Evolutionary conservation across 2,888 invertebrate genomes (phyloP), one percentile per base, ranked within the genome.

Genomic region (Diogma glabrata): DNA sequence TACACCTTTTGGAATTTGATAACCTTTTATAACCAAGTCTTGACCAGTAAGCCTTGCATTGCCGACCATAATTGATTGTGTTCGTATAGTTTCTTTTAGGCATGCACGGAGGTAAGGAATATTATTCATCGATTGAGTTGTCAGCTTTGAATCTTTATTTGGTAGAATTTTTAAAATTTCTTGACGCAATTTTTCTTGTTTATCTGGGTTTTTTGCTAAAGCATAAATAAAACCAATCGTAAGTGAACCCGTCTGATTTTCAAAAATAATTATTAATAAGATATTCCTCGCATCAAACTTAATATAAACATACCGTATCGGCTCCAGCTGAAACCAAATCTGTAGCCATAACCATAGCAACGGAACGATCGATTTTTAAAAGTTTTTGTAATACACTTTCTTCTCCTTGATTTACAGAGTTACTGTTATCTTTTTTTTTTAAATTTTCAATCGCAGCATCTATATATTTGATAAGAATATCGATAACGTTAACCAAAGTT

Each of bases 311-410:
- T 67, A 86, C 81, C 52, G 81, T 82, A 60, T 83, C 82, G 45
- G 82, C 74, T 54, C 82, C 82, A 51, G 79, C 81, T 28, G 75
- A 65, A 20, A 82, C 58, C 79, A 82, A 79, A 62, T 82, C 82
- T 56, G 76, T 72, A 2, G 76, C 76, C 78, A 81, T 81, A 58
- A 76, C 70, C 26, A 74, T 59, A 1, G 81, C 81, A 10, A 78
- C 73, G 60, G 68, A 72, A 54, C 74, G 72, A 57, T 79, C 77
- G 33, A 76, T 72, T 24, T 71, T 71, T 47, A 79, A 63, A 30
- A 82, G 61, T 59, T 75, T 76, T 63, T 81, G 77, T 47, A 82
- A 66, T 20, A 81, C 70, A 59, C 80, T 79, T 57, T 46, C 17
- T 19, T 49, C 49, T 1, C 40, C 40, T n/a, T n/a, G n/a, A 8